Evolutionary conservation across 1,140 invertebrate genomes (phyloP), one percentile per base, ranked within the genome.

Genomic region (Procambarus clarkii): DNA sequence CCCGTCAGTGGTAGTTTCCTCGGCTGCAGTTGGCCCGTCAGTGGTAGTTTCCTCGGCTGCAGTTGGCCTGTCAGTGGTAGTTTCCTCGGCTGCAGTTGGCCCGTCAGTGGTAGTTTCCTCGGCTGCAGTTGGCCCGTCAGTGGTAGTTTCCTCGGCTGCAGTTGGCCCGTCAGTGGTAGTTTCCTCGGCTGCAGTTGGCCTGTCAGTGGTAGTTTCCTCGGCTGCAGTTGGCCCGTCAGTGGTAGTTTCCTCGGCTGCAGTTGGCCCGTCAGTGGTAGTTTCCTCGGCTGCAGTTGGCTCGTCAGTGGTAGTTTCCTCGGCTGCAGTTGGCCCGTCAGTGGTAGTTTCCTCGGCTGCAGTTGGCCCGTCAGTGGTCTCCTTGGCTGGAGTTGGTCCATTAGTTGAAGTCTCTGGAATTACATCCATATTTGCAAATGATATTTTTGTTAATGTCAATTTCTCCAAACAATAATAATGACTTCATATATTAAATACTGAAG

Each of bases 231-330:
- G 84, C 9, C 58, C 18, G 48, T 48, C 74, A 71, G 74, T 78
- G n/a, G 85, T 58, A 18, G 46, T 79, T 13, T 85, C 83, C 44
- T 89, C 15, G 44, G 18, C 77, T 15, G 4, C 21, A n/a, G 5
- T 44, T 34, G 84, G 3, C 21, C 24, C 18, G n/a, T 48, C 74
- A 71, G 74, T 78, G n/a, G 85, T 58, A 18, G 46, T 79, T 13
- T 85, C 83, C 18, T 83, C 15, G 48, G 45, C 74, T 21, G n/a
- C 15, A 15, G 3, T 24, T 24, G 83, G 2, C n/a, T 13, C 15
- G n/a, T 48, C 71, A 71, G 74, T 78, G 8, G 85, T 58, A 15
- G 46, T 78, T 13, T 85, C 83, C 44, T 89, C 15, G 44, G n/a
- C 77, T 15, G 13, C 21, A n/a, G 5, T 18, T 34, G 84, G 3